Conservation (phyloP, 2,797 vertebrate genomes). For the Glyptemys insculpta region DNA sequence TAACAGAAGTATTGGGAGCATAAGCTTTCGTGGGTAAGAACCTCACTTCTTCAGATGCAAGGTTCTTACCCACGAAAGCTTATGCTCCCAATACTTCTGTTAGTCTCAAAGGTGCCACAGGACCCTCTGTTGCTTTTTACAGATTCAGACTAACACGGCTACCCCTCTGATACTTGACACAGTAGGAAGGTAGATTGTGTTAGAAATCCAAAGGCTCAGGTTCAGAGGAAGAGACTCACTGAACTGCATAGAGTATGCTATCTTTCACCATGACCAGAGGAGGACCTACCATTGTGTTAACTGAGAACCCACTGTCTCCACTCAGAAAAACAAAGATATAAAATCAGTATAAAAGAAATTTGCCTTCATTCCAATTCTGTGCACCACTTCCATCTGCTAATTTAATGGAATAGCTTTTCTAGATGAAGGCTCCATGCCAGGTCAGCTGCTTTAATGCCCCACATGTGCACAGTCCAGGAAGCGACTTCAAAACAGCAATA, state of each 20-base stretch:
- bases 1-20: too few species aligned
- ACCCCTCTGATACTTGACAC: too few species aligned
- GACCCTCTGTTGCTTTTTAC: too few species aligned
- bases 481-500: neutral
- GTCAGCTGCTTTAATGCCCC: neutral
- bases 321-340: neutral
- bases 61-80: too few species aligned
- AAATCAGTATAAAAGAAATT: neutral
- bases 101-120: too few species aligned
- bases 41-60: too few species aligned
- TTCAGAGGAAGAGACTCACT: neutral
- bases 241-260: neutral
- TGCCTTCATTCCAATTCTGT: rapidly evolving
- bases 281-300: neutral
- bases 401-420: neutral
- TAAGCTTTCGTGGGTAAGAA: too few species aligned
- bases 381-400: neutral
- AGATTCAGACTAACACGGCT: too few species aligned
- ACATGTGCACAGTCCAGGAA: neutral
- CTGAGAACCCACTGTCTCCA: neutral
- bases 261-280: neutral
- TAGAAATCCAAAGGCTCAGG: neutral
- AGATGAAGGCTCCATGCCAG: neutral
- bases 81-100: too few species aligned
- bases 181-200: neutral